A percentile compares a stretch with the other conserved stretches of the same genome.
Evolutionary conservation across 2,113 vertebrate species (phyloP).

Genomic region (Archilochus colubris): DNA sequence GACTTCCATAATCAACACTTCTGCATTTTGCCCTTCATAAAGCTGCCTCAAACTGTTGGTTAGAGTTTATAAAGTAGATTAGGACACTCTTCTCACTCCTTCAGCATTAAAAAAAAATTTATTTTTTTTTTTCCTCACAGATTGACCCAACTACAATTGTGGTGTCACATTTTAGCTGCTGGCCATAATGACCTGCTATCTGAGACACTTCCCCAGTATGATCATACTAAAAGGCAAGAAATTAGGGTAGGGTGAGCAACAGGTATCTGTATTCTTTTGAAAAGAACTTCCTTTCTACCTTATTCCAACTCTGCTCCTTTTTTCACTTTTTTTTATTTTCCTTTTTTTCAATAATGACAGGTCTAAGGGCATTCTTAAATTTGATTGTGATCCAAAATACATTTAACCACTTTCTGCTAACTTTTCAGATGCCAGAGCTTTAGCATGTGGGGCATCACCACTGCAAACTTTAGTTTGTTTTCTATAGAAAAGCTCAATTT

Average conservation of each 20-base stretch:
- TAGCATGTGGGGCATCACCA: neutral
- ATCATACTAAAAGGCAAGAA: neutral
- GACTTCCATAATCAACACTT: neutral
- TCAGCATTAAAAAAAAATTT: neutral
- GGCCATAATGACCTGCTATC: neutral
- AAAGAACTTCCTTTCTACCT: neutral
- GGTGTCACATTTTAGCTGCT: neutral
- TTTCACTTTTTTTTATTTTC: neutral
- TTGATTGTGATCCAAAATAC: neutral
- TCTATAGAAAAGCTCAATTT: neutral
- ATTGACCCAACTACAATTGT: neutral
- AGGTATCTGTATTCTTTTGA: neutral
- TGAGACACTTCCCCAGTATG: neutral
- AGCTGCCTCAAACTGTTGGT: neutral
- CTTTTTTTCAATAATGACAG: neutral
- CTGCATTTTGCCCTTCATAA: neutral
- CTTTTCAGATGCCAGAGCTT: neutral
- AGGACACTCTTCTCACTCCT: neutral
- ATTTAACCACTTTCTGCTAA: neutral
- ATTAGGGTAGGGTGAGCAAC: neutral
- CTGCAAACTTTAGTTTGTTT: neutral
- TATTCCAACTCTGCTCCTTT: neutral
- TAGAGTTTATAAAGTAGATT: neutral
- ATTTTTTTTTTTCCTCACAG: neutral
- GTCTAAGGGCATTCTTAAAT: constrained; percentile 11